Evolutionary conservation across 2,888 invertebrate genomes (phyloP).

Genomic region (Ferdinandea cuprea): DNA sequence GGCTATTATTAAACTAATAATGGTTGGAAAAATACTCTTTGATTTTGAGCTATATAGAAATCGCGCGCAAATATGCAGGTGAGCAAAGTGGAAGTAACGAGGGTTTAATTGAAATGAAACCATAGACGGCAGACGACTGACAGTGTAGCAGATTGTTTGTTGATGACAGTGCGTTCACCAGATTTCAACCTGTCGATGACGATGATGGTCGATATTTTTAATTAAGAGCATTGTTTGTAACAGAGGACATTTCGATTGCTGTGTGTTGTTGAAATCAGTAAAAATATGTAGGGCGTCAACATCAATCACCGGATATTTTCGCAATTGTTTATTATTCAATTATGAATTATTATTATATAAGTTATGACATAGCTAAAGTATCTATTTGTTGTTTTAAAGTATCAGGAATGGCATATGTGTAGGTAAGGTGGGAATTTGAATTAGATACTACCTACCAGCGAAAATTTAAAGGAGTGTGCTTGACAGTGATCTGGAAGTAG

Average conservation of each 20-base stretch:
- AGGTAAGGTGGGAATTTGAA: background rate
- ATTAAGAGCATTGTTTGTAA: conserved; percentile 32
- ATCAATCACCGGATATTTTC: conserved; percentile 22
- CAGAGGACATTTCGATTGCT: conserved; percentile 18
- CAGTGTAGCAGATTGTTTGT: background rate
- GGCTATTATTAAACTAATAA: conserved; percentile 35
- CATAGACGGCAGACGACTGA: conserved; percentile 1
- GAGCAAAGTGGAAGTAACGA: conserved; percentile 47
- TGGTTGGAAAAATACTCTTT: conserved; percentile 38
- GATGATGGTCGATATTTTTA: conserved; percentile 20
- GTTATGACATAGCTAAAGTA: background rate
- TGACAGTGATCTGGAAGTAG: no score
- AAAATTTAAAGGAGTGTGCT: no score
- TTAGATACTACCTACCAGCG: background rate
- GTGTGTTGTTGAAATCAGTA: background rate
- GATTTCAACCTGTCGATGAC: conserved; percentile 10
- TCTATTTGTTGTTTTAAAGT: background rate
- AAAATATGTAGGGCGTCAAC: conserved; percentile 15
- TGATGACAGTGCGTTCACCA: background rate
- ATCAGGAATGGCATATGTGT: background rate
- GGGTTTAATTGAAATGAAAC: conserved; percentile 56
- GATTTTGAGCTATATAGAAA: conserved; percentile 45
- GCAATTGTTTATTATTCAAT: conserved; percentile 42
- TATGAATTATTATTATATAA: no score
- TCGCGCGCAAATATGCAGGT: conserved; percentile 35